Base-by-base conservation (phyloP, 1,140 invertebrate species). In the Euschistus heros region DNA sequence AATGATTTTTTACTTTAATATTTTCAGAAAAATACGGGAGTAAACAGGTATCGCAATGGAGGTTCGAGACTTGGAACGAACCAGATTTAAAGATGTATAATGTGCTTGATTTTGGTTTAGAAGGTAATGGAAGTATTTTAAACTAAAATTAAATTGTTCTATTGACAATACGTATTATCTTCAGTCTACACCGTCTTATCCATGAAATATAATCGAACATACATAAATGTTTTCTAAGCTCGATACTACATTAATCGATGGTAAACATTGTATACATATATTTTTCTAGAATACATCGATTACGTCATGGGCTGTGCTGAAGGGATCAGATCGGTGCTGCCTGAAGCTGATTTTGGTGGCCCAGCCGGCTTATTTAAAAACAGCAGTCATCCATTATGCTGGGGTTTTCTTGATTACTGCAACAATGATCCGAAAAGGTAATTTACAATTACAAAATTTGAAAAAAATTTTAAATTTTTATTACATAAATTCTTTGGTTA, bases 41-140 rank as follows among this genome's bases (percentile, higher is more conserved):
- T 6, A 66, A 71, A 20, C 70, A 73, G 20, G 62, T 80, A 14
- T 65, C 69, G 55, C 74, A 74, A 62, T 80, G 79, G 79, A 74
- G 73, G 62, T 80, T 79, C 70, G 79, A 80, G 65, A 74, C 76
- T 0, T 80, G 78, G 79, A 80, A 80, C 68, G 79, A 80, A 70
- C 79, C 79, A 5, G 79, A 80, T 71, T 68, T 79, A 18, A 70
- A 67, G 50, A 72, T 57, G 18, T 80, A 80, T 63, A 80, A 80
- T 64, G 69, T 71, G 33, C 68, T 79, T 4, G 79, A 80, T 69
- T 76, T 79, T 27, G 75, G 76, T n/a, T 50, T 74, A n/a, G 8
- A 66, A 66, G 71, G 75, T 77, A 68, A 69, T 10, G 13, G 7
- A 37, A 37, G 10, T 37, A 30, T 30, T n/a, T n/a, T n/a, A n/a